Evolutionary conservation across 2,797 vertebrate genomes (phyloP), one percentile per base, ranked within the genome.

Genomic region (Labroides dimidiatus): DNA sequence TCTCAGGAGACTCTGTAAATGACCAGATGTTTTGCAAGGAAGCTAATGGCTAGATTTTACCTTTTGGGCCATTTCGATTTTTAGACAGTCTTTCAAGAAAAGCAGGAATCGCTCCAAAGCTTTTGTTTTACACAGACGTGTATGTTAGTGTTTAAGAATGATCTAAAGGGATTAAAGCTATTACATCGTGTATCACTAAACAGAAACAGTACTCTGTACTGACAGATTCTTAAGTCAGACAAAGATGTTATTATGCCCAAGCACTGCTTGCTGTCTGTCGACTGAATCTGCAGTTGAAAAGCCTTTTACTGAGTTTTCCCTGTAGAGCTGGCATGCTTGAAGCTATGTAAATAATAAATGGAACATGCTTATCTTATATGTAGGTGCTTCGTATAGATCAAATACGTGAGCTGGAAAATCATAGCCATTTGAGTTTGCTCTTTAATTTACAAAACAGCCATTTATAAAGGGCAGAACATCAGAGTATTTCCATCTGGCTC

Each of bases 311-410:
- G 50, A 6, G 59, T 72, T 89, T 68, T 84, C 82, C 83, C 77
- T 44, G 52, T 37, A 55, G 84, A 80, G 56, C 48, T 56, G 45
- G 54, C 68, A 69, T 5, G 61, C 80, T 81, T 75, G 42, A 63
- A 80, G 66, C 67, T 53, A 53, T 59, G 59, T 88, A 60, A 91
- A 89, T 89, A 87, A 91, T 89, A 70, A 77, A 91, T 88, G 65
- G 44, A 74, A 69, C 64, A 71, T 64, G 57, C 60, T 76, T 74
- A 72, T 77, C 60, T 65, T 48, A 33, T 62, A 78, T 39, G 37
- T 64, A 41, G 42, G 52, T 78, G 60, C 67, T 69, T 77, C 5
- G 21, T 33, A 69, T 72, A 64, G 47, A 49, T 16, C 15, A 24
- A 49, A 8, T 15, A 23, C 67, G 56, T 52, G n/a, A 9, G 45